Percentiles rank a stretch among this genome's conserved stretches.
phyloP scores from a whole-genome alignment of 2,888 invertebrate genomes.

The Cloeon dipterum region DNA sequence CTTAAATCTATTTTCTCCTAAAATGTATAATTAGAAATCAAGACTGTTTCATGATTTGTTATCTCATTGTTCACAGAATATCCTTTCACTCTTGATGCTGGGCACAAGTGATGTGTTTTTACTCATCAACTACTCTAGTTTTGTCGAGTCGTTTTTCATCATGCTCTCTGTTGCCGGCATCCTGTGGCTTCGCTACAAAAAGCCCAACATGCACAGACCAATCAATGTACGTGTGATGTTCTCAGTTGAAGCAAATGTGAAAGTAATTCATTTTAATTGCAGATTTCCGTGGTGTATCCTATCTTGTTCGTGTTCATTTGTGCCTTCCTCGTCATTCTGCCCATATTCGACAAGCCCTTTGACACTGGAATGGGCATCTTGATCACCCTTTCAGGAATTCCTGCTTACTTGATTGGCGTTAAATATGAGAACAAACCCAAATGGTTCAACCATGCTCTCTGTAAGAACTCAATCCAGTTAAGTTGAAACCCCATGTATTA shows the following conservation, averaged over 20 bases:
- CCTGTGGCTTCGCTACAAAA: constrained; percentile 57
- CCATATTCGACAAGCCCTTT: constrained; percentile 51
- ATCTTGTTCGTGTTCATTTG: constrained; percentile 52
- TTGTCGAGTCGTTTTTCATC: constrained; percentile 83
- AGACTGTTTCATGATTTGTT: too few relatives aligned
- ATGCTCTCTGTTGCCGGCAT: constrained; percentile 67
- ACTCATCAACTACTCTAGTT: constrained; percentile 75
- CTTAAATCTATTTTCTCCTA: too few relatives aligned
- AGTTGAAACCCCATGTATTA: neutral
- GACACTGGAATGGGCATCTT: constrained; percentile 56
- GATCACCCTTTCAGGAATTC: constrained; percentile 63
- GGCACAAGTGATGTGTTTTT: constrained; percentile 62
- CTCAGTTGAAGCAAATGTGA: neutral
- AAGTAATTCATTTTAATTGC: constrained; percentile 9
- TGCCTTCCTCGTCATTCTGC: constrained; percentile 53
- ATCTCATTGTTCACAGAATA: constrained; percentile 44
- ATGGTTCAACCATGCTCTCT: constrained; percentile 29
- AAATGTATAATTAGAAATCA: too few relatives aligned
- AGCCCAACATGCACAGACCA: constrained; percentile 55
- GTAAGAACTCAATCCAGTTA: constrained; percentile 22
- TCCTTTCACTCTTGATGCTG: constrained; percentile 64
- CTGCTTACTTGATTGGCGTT: constrained; percentile 54
- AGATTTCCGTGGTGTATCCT: constrained; percentile 54
- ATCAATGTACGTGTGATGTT: constrained; percentile 49
- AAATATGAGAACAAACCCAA: constrained; percentile 38